Evolutionary conservation across 2,113 vertebrate genomes (phyloP).

Genomic region (Hippocampus mohnikei): DNA sequence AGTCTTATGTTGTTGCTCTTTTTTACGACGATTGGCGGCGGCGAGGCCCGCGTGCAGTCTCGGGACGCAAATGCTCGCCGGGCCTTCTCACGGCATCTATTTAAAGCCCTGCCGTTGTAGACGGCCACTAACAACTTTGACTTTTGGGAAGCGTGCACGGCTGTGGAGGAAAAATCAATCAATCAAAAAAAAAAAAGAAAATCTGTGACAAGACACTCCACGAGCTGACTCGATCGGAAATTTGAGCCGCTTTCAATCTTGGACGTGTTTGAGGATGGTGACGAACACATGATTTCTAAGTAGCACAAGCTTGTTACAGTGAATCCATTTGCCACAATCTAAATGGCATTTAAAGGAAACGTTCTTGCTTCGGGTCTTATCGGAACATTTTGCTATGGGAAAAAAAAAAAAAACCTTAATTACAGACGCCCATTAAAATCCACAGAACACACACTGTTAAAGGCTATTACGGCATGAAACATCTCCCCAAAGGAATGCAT

Average conservation of each 20-base stretch:
- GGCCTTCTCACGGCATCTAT: conserved; percentile 67
- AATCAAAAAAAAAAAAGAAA: no score
- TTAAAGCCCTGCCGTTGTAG: conserved; percentile 52
- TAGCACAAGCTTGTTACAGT: background rate
- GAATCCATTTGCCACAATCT: conserved; percentile 6
- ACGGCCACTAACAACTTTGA: conserved; percentile 45
- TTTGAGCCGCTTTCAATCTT: conserved; percentile 34
- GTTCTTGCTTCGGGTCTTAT: background rate
- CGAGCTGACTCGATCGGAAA: conserved; percentile 17
- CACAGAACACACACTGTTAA: conserved; percentile 6
- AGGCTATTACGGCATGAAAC: conserved; percentile 13
- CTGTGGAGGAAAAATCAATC: conserved; percentile 32
- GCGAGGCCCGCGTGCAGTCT: conserved; percentile 6
- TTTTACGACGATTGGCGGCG: background rate
- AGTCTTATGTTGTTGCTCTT: background rate
- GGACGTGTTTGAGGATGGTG: conserved; percentile 6
- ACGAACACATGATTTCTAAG: conserved; percentile 19
- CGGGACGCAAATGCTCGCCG: conserved; percentile 44
- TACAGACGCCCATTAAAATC: background rate
- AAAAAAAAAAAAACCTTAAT: background rate
- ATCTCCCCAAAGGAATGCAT: conserved; percentile 6
- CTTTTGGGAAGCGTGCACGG: conserved; percentile 35
- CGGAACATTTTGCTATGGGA: background rate
- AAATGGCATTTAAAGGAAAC: background rate
- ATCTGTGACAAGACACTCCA: conserved; percentile 14